phyloP scores from a whole-genome alignment of 2,113 vertebrate genomes.

The Megalops atlanticus region DNA sequence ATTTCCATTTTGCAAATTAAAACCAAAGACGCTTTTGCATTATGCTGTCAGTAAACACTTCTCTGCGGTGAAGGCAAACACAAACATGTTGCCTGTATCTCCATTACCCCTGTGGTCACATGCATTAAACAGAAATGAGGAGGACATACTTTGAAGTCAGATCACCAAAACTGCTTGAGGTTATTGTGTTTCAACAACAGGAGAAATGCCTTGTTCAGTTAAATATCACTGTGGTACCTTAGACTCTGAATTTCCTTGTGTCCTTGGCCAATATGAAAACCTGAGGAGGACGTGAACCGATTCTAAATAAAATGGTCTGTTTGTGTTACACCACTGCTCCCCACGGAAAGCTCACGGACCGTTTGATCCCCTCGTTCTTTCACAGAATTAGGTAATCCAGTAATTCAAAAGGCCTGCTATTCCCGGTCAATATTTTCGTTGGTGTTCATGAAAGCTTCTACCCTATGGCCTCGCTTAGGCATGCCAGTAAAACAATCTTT shows the following conservation, averaged over 20 bases:
- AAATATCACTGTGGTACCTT: background rate
- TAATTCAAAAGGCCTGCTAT: background rate
- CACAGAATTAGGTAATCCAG: conserved; percentile 9
- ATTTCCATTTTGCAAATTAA: background rate
- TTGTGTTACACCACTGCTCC: background rate
- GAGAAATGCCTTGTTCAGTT: background rate
- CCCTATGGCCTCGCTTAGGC: background rate
- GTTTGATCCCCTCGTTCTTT: background rate
- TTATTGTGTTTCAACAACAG: background rate
- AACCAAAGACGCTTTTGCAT: background rate
- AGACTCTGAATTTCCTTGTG: background rate
- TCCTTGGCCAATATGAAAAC: background rate
- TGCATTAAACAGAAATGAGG: background rate
- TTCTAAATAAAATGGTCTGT: background rate
- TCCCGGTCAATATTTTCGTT: conserved; percentile 17
- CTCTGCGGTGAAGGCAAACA: background rate
- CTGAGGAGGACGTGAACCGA: background rate
- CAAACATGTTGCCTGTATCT: background rate
- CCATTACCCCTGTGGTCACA: background rate
- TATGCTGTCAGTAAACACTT: background rate
- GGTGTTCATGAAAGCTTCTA: background rate
- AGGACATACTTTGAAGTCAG: background rate
- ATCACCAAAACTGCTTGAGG: background rate
- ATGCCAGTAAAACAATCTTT: background rate
- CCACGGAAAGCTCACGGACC: too few species aligned